A percentile compares a stretch with the other conserved stretches of the same genome.
phyloP scores from a whole-genome alignment of 2,797 vertebrate species.

The Euphonia xanthogaster region DNA sequence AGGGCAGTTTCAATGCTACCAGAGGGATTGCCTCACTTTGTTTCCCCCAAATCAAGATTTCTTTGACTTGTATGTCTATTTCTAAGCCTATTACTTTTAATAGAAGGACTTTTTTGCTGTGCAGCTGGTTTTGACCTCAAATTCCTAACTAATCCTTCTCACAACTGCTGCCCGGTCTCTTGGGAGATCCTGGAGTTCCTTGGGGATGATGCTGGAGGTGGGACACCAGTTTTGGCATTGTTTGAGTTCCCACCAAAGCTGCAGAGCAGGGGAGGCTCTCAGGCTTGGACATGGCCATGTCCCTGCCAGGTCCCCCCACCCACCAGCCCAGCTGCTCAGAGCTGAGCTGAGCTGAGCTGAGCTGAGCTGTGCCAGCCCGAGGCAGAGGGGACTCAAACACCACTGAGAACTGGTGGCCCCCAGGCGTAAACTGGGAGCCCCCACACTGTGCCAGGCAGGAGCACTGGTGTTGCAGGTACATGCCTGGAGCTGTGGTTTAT shows the following conservation, averaged over 20 bases:
- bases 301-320: background rate
- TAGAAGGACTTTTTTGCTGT: background rate
- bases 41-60: background rate
- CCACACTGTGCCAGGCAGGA: rapidly evolving
- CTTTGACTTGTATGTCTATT: background rate
- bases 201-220: background rate
- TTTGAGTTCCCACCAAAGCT: background rate
- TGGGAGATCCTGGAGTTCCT: background rate
- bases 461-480: background rate
- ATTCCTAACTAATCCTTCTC: background rate
- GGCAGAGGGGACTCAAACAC: background rate
- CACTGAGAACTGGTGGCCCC: background rate
- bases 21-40: background rate
- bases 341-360: background rate
- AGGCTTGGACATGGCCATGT: rapidly evolving
- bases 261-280: background rate
- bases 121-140: background rate
- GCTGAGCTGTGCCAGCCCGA: background rate
- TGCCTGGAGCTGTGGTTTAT: rapidly evolving
- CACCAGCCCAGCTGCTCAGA: rapidly evolving
- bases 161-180: background rate
- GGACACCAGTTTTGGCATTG: background rate
- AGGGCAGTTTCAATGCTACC: background rate
- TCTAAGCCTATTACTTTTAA: background rate
- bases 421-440: background rate